Conservation (phyloP, 1,140 invertebrate species). For the Macrocentrus cingulum region DNA sequence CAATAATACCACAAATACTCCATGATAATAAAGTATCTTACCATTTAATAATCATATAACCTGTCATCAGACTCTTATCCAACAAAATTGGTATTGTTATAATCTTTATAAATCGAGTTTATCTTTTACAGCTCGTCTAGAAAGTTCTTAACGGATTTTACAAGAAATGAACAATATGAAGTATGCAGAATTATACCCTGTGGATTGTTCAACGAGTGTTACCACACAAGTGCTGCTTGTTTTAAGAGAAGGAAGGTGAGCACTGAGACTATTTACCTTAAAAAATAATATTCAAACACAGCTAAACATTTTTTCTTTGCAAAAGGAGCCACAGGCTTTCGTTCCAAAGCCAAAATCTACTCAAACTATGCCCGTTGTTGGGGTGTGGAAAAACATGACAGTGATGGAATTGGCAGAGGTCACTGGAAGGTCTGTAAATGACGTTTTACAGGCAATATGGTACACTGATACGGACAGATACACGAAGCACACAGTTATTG, state of each 20-base stretch:
- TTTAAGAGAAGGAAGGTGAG: constrained; percentile 28
- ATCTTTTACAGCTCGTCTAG: constrained; percentile 19
- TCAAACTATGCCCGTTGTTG: constrained; percentile 57
- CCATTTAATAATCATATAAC: too few relatives aligned
- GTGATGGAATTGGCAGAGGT: constrained; percentile 70
- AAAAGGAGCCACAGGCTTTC: constrained; percentile 10
- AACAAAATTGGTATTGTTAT: too few relatives aligned
- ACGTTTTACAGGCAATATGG: constrained; percentile 69
- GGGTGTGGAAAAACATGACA: constrained; percentile 79
- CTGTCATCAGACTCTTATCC: too few relatives aligned
- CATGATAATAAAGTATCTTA: too few relatives aligned
- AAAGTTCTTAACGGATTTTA: constrained; percentile 22
- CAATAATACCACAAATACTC: neutral
- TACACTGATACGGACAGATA: constrained; percentile 53
- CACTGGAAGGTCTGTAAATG: constrained; percentile 61
- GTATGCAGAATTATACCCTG: neutral
- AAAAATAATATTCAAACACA: neutral
- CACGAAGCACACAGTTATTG: constrained; percentile 57
- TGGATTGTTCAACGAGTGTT: constrained; percentile 30
- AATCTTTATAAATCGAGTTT: too few relatives aligned
- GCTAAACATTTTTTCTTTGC: neutral
- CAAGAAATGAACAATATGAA: constrained; percentile 17
- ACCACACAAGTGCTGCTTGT: constrained; percentile 34
- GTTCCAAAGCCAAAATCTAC: constrained; percentile 20
- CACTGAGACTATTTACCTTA: neutral